Evolutionary conservation across 2,797 vertebrate species (phyloP).

Genomic region (Ctenopoma multispine): DNA sequence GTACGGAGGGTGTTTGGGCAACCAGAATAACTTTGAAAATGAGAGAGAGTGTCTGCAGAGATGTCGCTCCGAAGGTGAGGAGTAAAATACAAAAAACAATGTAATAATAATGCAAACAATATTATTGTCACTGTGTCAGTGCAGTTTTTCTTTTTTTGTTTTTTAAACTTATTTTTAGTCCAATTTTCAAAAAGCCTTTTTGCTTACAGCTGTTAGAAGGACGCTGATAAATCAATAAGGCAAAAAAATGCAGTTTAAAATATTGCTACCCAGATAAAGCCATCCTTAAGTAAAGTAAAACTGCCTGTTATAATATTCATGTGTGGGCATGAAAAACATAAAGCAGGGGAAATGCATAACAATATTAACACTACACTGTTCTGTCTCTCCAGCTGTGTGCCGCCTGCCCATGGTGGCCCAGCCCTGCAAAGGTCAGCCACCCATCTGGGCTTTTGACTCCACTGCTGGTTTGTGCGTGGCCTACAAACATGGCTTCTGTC

Average conservation of each 20-base stretch:
- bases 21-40: conserved; percentile 89
- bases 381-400: conserved; percentile 85
- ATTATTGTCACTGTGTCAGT: neutral
- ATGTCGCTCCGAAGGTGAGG: conserved; percentile 92
- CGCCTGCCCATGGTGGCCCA: conserved; percentile 85
- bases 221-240: neutral
- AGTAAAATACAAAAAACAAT: neutral
- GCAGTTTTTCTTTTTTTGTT: neutral
- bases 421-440: conserved; percentile 72
- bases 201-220: neutral
- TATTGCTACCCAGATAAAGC: too few relatives aligned
- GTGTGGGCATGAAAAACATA: neutral
- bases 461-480: conserved; percentile 84
- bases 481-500: conserved; percentile 86
- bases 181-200: too few relatives aligned
- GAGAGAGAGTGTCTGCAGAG: conserved; percentile 94
- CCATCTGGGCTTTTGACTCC: conserved; percentile 89
- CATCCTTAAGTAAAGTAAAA: neutral
- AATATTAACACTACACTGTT: neutral
- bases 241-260: too few relatives aligned
- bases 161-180: neutral
- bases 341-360: neutral
- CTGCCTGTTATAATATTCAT: neutral
- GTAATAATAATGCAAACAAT: too few relatives aligned
- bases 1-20: conserved; percentile 92